A percentile compares a stretch with the other conserved stretches of the same genome.
phyloP scores from a whole-genome alignment of 2,888 invertebrate genomes.

The Didymodactylos carnosus region DNA sequence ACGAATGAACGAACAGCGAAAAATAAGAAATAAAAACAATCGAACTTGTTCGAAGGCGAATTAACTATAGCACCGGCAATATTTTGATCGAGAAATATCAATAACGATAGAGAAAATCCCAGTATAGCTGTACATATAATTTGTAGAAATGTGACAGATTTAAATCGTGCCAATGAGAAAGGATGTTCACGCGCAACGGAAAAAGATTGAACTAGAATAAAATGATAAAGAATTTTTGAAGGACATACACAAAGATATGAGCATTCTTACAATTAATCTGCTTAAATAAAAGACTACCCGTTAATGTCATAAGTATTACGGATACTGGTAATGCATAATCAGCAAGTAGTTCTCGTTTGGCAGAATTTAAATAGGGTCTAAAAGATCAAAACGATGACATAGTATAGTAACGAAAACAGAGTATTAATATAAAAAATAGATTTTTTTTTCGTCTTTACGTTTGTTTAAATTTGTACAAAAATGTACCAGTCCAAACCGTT shows the following conservation, averaged over 20 bases:
- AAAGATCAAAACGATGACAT: too few relatives aligned
- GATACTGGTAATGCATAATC: slow-evolving; percentile 44
- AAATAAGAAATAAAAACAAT: background rate
- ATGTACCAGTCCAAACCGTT: slow-evolving; percentile 43
- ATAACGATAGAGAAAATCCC: background rate
- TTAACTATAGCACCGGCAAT: background rate
- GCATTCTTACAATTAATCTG: slow-evolving; percentile 35
- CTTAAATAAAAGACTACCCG: slow-evolving; percentile 41
- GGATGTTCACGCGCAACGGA: background rate
- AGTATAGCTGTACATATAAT: background rate
- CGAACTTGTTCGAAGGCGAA: background rate
- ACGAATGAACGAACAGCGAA: background rate
- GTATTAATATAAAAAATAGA: background rate
- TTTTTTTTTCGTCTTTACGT: too few relatives aligned
- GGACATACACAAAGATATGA: too few relatives aligned
- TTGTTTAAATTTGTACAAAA: slow-evolving; percentile 44
- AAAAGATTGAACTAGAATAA: background rate
- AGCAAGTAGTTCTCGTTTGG: slow-evolving; percentile 42
- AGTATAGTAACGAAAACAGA: slow-evolving; percentile 1
- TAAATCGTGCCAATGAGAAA: background rate
- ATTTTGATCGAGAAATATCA: background rate
- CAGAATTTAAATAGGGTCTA: slow-evolving; percentile 39
- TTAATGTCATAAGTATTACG: slow-evolving; percentile 42
- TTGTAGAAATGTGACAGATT: background rate
- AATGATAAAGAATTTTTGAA: too few relatives aligned